Evolutionary conservation across 2,113 vertebrate genomes (phyloP).

Genomic region (Chloebia gouldiae): DNA sequence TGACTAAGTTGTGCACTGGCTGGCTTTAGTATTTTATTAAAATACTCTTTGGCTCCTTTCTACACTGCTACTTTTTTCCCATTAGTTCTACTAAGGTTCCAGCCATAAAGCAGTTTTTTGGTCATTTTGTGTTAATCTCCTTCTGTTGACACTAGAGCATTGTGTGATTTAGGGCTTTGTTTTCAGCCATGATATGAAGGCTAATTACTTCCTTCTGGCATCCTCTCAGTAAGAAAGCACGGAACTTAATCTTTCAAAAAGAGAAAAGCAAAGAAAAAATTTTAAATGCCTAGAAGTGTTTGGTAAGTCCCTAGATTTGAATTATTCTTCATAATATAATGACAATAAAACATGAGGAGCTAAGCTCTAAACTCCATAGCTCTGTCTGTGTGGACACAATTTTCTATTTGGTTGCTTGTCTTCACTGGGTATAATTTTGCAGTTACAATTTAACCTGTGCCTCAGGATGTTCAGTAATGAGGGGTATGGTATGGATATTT

Average conservation of each 20-base stretch:
- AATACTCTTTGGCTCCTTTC: neutral
- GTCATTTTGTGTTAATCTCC: neutral
- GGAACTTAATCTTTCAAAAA: neutral
- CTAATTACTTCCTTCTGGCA: constrained; percentile 43
- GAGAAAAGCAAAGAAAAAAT: neutral
- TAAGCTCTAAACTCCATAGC: neutral
- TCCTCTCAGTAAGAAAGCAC: neutral
- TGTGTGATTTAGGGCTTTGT: constrained; percentile 41
- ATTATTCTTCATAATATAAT: neutral
- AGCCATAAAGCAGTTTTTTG: neutral
- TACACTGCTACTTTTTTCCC: neutral
- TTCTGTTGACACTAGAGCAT: constrained; percentile 9
- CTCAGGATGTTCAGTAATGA: neutral
- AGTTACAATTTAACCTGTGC: neutral
- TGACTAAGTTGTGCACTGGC: neutral
- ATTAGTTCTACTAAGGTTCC: neutral
- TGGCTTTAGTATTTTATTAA: neutral
- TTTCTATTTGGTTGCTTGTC: neutral
- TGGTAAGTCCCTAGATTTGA: neutral
- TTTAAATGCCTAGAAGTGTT: neutral
- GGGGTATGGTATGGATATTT: neutral
- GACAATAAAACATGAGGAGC: neutral
- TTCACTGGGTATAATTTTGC: neutral
- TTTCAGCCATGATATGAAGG: constrained; percentile 37
- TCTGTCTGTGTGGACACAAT: neutral